Evolutionary conservation across 2,797 vertebrate species (phyloP).

Genomic region (Amniataba percoides): DNA sequence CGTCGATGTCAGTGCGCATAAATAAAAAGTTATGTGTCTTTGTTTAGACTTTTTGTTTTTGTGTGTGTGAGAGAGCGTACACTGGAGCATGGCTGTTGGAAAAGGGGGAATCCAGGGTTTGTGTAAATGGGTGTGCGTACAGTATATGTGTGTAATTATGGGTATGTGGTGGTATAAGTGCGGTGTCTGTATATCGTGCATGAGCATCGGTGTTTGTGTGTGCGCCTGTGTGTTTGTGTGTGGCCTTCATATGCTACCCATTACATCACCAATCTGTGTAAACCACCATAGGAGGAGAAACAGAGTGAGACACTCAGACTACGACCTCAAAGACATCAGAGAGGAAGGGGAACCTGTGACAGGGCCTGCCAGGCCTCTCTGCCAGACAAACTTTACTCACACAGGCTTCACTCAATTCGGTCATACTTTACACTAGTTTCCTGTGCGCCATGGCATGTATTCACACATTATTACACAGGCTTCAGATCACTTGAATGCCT

Average conservation of each 20-base stretch:
- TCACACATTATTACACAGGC: slow-evolving; percentile 70
- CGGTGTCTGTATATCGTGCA: slow-evolving; percentile 78
- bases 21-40: slow-evolving; percentile 54
- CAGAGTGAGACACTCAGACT: slow-evolving; percentile 81
- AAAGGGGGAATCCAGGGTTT: slow-evolving; percentile 85
- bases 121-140: slow-evolving; percentile 83
- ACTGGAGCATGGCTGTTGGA: slow-evolving; percentile 70
- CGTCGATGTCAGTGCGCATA: slow-evolving; percentile 52
- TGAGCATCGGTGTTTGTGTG: slow-evolving; percentile 74
- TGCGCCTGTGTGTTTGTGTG: slow-evolving; percentile 79
- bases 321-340: slow-evolving; percentile 83
- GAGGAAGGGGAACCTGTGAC: slow-evolving; percentile 83
- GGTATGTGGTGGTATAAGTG: slow-evolving; percentile 81
- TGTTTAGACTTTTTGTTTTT: slow-evolving; percentile 73
- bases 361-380: slow-evolving; percentile 71
- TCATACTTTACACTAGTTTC: slow-evolving; percentile 71
- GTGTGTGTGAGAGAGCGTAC: slow-evolving; percentile 53
- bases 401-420: slow-evolving; percentile 69
- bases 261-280: slow-evolving; percentile 85
- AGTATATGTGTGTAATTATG: slow-evolving; percentile 84
- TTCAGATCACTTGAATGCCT: slow-evolving; percentile 66
- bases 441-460: slow-evolving; percentile 71
- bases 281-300: slow-evolving; percentile 83
- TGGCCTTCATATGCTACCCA: slow-evolving; percentile 85
- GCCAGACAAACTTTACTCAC: slow-evolving; percentile 84